Conservation (phyloP, 2,797 vertebrate species). For the Ctenopoma kingsleyae region DNA sequence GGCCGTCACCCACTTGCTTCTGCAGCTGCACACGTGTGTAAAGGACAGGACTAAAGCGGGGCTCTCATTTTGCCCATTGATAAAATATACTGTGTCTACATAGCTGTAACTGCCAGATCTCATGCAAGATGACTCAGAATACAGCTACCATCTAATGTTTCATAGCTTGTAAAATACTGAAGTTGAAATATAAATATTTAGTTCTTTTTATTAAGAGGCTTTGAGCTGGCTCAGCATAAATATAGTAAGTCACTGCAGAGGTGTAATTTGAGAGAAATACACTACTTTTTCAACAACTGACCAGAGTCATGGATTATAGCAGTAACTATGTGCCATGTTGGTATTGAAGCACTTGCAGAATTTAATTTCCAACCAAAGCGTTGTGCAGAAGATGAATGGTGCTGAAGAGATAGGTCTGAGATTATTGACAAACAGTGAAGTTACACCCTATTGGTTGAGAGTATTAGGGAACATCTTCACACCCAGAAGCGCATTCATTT, state of each 20-base stretch:
- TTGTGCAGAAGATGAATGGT: slow-evolving; percentile 90
- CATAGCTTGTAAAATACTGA: slow-evolving; percentile 88
- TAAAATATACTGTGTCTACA: slow-evolving; percentile 85
- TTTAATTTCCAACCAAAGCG: slow-evolving; percentile 94
- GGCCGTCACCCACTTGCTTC: slow-evolving; percentile 76
- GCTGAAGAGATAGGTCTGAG: slow-evolving; percentile 85
- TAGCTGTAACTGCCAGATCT: slow-evolving; percentile 90
- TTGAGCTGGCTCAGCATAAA: slow-evolving; percentile 97
- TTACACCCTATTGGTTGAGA: slow-evolving; percentile 85
- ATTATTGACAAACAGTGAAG: slow-evolving; percentile 67
- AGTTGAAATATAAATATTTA: slow-evolving; percentile 86
- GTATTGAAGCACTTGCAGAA: slow-evolving; percentile 90
- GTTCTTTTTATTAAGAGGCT: slow-evolving; percentile 89
- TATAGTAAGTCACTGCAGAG: slow-evolving; percentile 88
- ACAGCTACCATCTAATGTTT: slow-evolving; percentile 87
- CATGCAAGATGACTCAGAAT: slow-evolving; percentile 79
- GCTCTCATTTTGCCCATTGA: slow-evolving; percentile 70
- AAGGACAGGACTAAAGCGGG: slow-evolving; percentile 36
- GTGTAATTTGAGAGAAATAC: slow-evolving; percentile 86
- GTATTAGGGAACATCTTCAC: slow-evolving; percentile 88
- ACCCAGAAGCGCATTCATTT: slow-evolving; percentile 81
- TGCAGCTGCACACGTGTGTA: slow-evolving; percentile 57
- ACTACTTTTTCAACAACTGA: slow-evolving; percentile 87
- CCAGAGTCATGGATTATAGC: slow-evolving; percentile 85
- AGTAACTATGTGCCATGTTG: slow-evolving; percentile 94